A percentile compares a stretch with the other conserved stretches of the same genome.
Conservation (phyloP, 2,113 vertebrate species). For the Daubentonia madagascariensis region DNA sequence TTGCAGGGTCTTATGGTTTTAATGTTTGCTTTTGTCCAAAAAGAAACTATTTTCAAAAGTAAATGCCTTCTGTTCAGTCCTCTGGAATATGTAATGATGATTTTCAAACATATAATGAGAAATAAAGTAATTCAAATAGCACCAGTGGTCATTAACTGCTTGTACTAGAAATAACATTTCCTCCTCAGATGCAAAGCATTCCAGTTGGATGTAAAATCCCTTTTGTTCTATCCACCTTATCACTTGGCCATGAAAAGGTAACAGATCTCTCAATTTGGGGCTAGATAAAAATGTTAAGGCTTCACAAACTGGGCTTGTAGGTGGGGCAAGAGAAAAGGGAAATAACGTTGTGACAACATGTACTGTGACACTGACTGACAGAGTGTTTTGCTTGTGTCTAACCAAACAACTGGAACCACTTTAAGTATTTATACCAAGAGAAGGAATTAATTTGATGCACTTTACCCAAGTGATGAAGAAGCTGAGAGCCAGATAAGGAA, state of each 20-base stretch:
- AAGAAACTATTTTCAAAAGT: constrained; percentile 79
- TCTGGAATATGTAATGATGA: constrained; percentile 78
- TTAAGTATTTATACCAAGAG: background rate
- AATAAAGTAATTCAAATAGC: constrained; percentile 82
- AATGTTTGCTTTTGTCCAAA: constrained; percentile 70
- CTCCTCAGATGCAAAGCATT: constrained; percentile 15
- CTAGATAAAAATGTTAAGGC: background rate
- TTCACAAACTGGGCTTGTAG: background rate
- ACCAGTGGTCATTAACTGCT: constrained; percentile 80
- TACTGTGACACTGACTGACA: background rate
- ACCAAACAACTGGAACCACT: background rate
- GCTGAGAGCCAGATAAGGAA: background rate
- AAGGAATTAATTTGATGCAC: background rate
- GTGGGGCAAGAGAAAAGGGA: background rate
- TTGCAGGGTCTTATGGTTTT: constrained; percentile 61
- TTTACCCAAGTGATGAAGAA: background rate
- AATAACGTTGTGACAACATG: background rate
- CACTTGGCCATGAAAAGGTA: constrained; percentile 25
- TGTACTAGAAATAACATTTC: constrained; percentile 73
- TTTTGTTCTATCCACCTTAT: constrained; percentile 44
- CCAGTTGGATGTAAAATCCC: background rate
- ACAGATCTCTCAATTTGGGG: background rate
- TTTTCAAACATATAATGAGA: constrained; percentile 72
- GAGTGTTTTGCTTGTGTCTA: background rate
- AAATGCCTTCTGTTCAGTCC: constrained; percentile 81